phyloP scores from a whole-genome alignment of 2,888 invertebrate genomes.

The Himalopsyche anomala region DNA sequence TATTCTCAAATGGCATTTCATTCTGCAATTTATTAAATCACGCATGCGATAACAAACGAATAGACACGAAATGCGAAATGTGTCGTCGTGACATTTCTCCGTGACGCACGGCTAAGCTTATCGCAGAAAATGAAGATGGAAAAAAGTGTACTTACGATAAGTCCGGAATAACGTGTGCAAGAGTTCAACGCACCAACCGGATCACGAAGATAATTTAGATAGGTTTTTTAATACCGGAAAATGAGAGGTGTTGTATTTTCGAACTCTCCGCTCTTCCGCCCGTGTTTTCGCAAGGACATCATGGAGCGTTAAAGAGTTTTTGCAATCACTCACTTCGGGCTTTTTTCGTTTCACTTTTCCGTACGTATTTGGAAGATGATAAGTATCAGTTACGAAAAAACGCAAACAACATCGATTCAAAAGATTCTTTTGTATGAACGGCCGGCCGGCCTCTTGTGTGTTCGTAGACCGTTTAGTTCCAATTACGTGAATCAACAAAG shows the following conservation, averaged over 20 bases:
- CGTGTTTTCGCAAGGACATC: not conserved
- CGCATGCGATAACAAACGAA: slow-evolving; percentile 40
- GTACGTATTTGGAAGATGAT: no score
- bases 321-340: no score
- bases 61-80: slow-evolving; percentile 33
- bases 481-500: no score
- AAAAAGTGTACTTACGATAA: not conserved
- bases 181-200: slow-evolving; percentile 31
- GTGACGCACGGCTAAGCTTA: slow-evolving; percentile 22
- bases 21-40: slow-evolving; percentile 42
- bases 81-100: slow-evolving; percentile 36
- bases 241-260: slow-evolving; percentile 31
- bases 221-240: slow-evolving; percentile 11
- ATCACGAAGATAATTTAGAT: slow-evolving; percentile 32
- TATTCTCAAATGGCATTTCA: slow-evolving; percentile 14
- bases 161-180: slow-evolving; percentile 1
- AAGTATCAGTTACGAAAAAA: no score
- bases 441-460: no score
- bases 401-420: no score
- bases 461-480: no score
- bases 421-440: no score
- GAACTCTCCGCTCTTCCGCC: not conserved
- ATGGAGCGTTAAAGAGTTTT: not conserved
- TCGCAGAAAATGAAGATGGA: slow-evolving; percentile 1
- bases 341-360: no score